phyloP scores from a whole-genome alignment of 2,888 invertebrate genomes.

The Kryphioiulus occultus region DNA sequence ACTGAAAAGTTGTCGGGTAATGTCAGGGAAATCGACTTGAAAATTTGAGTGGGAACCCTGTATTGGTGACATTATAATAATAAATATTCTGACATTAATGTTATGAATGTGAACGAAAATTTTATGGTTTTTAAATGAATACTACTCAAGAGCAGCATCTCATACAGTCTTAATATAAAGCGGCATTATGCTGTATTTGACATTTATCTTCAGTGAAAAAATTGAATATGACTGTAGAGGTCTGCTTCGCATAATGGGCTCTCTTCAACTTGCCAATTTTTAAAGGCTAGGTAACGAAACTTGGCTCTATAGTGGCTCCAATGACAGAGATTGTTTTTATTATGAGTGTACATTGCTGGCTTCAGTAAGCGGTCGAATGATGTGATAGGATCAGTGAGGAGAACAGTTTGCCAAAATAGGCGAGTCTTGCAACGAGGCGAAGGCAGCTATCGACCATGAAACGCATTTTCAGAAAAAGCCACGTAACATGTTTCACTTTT shows the following conservation, averaged over 20 bases:
- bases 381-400: neutral
- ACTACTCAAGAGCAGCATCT: no score
- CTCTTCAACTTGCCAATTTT: neutral
- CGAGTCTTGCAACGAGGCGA: neutral
- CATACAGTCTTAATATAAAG: neutral
- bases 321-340: neutral
- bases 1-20: no score
- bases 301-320: neutral
- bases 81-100: no score
- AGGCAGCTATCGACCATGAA: neutral
- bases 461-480: neutral
- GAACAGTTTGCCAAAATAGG: neutral
- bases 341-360: neutral
- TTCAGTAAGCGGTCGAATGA: neutral
- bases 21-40: no score
- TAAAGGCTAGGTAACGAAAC: neutral
- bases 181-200: neutral
- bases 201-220: neutral
- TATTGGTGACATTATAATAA: no score
- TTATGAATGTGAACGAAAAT: no score
- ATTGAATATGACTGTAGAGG: neutral
- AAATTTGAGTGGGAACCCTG: no score
- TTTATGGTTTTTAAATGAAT: no score
- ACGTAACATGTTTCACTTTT: neutral
- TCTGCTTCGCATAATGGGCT: neutral